phyloP scores from a whole-genome alignment of 2,888 invertebrate species.

The Oscheius sp. region DNA sequence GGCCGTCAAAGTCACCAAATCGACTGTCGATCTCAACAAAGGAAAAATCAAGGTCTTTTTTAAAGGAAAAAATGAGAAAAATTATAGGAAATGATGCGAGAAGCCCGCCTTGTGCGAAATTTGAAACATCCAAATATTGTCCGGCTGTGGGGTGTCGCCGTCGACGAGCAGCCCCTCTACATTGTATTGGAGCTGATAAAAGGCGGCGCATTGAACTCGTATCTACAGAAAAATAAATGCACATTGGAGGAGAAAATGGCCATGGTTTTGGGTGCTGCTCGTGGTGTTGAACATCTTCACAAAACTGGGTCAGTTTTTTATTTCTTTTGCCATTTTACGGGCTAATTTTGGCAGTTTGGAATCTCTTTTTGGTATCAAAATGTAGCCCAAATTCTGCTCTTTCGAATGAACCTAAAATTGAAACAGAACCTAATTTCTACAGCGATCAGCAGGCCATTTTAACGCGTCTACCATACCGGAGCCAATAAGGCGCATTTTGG shows the following conservation, averaged over 20 bases:
- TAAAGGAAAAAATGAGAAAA: no score
- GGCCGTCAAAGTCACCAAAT: constrained; percentile 43
- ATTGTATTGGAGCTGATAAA: constrained; percentile 47
- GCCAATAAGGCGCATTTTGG: no score
- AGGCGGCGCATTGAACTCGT: constrained; percentile 34
- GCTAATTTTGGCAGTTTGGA: no score
- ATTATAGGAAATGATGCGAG: constrained; percentile 42
- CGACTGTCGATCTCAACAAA: constrained; percentile 28
- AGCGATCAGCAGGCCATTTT: no score
- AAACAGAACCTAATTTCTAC: no score
- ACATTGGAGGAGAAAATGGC: constrained; percentile 24
- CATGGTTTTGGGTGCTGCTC: constrained; percentile 28
- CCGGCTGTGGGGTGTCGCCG: constrained; percentile 46
- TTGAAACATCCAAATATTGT: constrained; percentile 47
- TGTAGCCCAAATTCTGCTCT: no score
- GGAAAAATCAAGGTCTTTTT: constrained; percentile 38
- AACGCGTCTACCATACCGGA: no score
- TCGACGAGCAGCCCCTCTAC: constrained; percentile 47
- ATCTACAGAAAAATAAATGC: constrained; percentile 20
- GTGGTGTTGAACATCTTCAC: constrained; percentile 27
- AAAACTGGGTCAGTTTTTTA: background rate
- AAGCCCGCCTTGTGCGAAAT: constrained; percentile 46
- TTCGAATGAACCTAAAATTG: no score
- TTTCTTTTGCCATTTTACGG: background rate
- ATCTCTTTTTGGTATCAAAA: no score